A percentile compares a stretch with the other conserved stretches of the same genome.
Conservation (phyloP, 2,797 vertebrate genomes). For the Pygocentrus nattereri region DNA sequence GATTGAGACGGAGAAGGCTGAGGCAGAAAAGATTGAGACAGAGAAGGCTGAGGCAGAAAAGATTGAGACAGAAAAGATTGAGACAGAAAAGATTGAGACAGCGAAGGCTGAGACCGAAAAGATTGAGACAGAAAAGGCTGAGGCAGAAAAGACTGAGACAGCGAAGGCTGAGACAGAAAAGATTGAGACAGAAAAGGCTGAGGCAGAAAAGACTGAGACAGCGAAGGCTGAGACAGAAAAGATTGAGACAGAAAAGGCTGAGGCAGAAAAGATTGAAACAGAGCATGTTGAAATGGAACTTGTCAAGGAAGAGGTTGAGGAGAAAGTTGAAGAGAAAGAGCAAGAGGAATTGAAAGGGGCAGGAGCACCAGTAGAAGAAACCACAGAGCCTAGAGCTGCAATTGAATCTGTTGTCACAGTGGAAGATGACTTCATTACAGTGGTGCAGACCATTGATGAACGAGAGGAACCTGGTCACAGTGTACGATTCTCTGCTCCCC, state of each 20-base stretch:
- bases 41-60: constrained; percentile 20
- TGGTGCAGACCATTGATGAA: constrained; percentile 95
- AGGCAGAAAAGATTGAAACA: background rate
- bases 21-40: constrained; percentile 38
- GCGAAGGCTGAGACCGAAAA: background rate
- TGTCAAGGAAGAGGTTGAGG: constrained; percentile 59
- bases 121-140: background rate
- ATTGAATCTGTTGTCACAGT: constrained; percentile 97
- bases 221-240: background rate
- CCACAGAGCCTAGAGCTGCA: constrained; percentile 82
- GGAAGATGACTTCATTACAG: constrained; percentile 97
- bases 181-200: constrained; percentile 39
- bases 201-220: background rate
- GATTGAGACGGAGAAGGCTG: constrained; percentile 8
- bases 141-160: constrained; percentile 33
- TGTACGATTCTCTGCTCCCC: constrained; percentile 89
- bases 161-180: constrained; percentile 18
- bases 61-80: constrained; percentile 1
- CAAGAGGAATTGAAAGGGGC: constrained; percentile 68
- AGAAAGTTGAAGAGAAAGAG: constrained; percentile 67
- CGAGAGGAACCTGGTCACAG: constrained; percentile 91
- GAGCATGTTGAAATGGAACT: constrained; percentile 44
- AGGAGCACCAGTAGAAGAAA: constrained; percentile 68
- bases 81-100: constrained; percentile 45
- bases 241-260: no score